Evolutionary conservation across 2,113 vertebrate genomes (phyloP), one percentile per base, ranked within the genome.

Genomic region (Thunnus thynnus): DNA sequence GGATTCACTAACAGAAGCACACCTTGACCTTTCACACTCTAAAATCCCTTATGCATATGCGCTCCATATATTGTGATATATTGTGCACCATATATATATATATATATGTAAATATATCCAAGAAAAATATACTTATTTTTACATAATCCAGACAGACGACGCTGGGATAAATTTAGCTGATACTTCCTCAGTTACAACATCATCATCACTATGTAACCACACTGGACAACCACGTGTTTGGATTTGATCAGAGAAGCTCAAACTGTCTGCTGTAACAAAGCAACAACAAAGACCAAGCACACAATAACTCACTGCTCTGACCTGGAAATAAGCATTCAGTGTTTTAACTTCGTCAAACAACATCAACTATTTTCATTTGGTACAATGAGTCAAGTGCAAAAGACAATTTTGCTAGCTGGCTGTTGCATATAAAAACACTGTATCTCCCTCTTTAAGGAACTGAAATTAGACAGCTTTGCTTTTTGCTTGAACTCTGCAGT

Each of bases 111-210:
- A 78, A 83, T 76, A 88, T 46, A 76, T 78, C 6, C 41, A 61
- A 73, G 22, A 82, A 86, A 88, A 71, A 86, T 79, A 91, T 61
- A 80, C 5, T 44, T 57, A 72, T 64, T 62, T 51, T 62, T 56
- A 72, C 47, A 75, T 68, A 36, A 66, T 69, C 10, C 17, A 63
- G 16, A 85, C 54, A 61, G 14, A 77, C 3, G 0, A 64, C 57
- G 76, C 54, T 63, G 56, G 4, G 36, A 71, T 80, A 68, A 56
- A 60, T 41, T 47, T 9, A 55, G 3, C 54, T 32, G 5, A 27
- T 67, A 56, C 6, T 56, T 72, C 54, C 46, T 75, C 20, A 32
- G 5, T 0, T 46, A 57, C 60, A 62, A 36, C 32, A 36, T 36
- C 18, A 65, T 62, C 58, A 82, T 50, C 52, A 80, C 73, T 36